These are phyloP conservation scores for Brachyhypopomus gauderio DNA, from an alignment of 2,113 vertebrate species.

Conservation along the genomic window DNA sequence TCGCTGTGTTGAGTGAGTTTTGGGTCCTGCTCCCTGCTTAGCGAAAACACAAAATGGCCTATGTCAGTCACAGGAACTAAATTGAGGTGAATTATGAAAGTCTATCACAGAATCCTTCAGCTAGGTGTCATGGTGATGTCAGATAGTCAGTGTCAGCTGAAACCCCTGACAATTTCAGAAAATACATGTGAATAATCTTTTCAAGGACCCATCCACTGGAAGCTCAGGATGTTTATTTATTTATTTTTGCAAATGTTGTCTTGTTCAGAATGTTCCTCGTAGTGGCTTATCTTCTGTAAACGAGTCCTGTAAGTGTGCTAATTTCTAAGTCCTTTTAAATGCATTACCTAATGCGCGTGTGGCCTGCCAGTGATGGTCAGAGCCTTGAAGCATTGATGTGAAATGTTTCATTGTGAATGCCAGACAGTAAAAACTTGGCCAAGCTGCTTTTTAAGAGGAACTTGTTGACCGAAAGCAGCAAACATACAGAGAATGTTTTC, in stretches of 20 bases:
- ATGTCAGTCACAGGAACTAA: neutral
- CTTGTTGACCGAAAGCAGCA: too few species aligned
- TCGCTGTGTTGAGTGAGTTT: slow-evolving; percentile 68
- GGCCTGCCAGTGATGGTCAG: neutral
- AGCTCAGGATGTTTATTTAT: too few species aligned
- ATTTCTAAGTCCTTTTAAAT: slow-evolving; percentile 8
- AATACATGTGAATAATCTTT: neutral
- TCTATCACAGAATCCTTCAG: neutral
- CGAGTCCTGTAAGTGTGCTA: neutral
- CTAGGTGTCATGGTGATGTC: neutral
- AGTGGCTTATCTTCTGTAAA: slow-evolving; percentile 3
- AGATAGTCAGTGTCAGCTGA: too few species aligned
- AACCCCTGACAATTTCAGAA: neutral
- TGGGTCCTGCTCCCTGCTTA: slow-evolving; percentile 48
- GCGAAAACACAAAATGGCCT: slow-evolving; percentile 19
- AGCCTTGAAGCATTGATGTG: neutral
- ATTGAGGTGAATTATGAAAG: neutral
- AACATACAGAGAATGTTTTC: too few species aligned
- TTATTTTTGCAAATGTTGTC: neutral
- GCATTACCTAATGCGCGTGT: neutral
- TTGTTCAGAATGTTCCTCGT: slow-evolving; percentile 10
- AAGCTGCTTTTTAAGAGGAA: too few species aligned
- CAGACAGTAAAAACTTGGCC: too few species aligned
- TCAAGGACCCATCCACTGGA: too few species aligned
- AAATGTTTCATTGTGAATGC: too few species aligned